A percentile compares a stretch with the other conserved stretches of the same genome.
Evolutionary conservation across 2,888 invertebrate genomes (phyloP).

Genomic region (Anorthoa munda): DNA sequence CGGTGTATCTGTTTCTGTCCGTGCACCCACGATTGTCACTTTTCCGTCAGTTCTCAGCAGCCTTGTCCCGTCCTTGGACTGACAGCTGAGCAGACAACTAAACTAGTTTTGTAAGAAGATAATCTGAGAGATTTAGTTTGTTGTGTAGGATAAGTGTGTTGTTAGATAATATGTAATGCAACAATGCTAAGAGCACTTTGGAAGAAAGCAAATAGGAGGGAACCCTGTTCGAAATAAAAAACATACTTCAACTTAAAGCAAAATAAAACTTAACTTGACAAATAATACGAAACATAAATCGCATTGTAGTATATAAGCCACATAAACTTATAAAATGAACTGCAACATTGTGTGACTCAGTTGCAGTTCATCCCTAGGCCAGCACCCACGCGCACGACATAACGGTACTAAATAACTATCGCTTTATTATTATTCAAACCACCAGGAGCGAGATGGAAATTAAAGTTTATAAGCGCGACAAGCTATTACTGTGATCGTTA

Average conservation of each 20-base stretch:
- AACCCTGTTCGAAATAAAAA: background rate
- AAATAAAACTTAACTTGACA: background rate
- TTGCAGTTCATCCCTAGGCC: conserved; percentile 43
- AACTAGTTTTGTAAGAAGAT: conserved; percentile 39
- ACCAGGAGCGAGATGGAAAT: conserved; percentile 56
- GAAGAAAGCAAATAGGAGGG: background rate
- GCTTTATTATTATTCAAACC: conserved; percentile 60
- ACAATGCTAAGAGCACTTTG: background rate
- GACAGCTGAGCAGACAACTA: conserved; percentile 27
- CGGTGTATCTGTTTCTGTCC: conserved; percentile 15
- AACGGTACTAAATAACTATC: conserved; percentile 55
- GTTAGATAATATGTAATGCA: background rate
- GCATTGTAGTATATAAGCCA: background rate
- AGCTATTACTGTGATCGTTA: conserved; percentile 52
- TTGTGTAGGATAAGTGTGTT: background rate
- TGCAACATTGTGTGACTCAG: conserved; percentile 11
- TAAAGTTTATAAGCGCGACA: conserved; percentile 61
- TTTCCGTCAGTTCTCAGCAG: conserved; percentile 8
- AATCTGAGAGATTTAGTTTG: background rate
- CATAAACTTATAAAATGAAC: conserved; percentile 16
- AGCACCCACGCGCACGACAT: conserved; percentile 37
- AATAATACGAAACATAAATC: conserved; percentile 2
- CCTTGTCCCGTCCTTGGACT: conserved; percentile 37
- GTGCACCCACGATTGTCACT: conserved; percentile 17
- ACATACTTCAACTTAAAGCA: background rate